Percentiles rank a stretch among this genome's conserved stretches.
Conservation (phyloP, 2,888 invertebrate species). For the Callyntrura guangdongensis region DNA sequence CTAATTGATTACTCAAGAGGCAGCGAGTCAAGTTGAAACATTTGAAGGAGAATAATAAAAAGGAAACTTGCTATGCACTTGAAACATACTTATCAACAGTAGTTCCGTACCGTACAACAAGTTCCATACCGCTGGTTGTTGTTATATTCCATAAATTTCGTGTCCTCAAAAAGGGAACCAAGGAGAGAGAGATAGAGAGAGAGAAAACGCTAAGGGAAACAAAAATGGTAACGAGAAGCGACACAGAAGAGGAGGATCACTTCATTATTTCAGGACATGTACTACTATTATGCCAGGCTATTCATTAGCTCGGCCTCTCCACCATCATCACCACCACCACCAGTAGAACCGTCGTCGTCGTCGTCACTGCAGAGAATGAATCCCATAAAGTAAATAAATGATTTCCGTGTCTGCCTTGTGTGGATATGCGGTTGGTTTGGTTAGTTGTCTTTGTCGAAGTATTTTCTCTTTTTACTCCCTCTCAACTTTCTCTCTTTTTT, state of each 20-base stretch:
- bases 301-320: not conserved
- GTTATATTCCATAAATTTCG: no score
- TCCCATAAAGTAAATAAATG: slow-evolving; percentile 50
- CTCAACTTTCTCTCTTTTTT: slow-evolving; percentile 29
- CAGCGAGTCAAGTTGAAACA: no score
- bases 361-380: slow-evolving; percentile 3
- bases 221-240: not conserved
- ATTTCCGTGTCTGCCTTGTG: slow-evolving; percentile 15
- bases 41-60: not conserved
- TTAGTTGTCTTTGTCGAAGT: not conserved
- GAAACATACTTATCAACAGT: not conserved
- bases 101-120: not conserved
- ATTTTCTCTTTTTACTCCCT: slow-evolving; percentile 20
- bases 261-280: slow-evolving; percentile 29
- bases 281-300: not conserved
- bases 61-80: not conserved
- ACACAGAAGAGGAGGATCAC: slow-evolving; percentile 22
- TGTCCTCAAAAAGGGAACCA: no score
- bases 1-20: no score
- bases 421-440: not conserved
- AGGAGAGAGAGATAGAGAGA: no score
- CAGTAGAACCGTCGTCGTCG: not conserved
- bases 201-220: not conserved
- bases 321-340: not conserved
- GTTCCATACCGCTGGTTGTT: not conserved